Base-by-base conservation (phyloP, 92 coral and sea anemone genomes). In the Zoanthus solanderi region DNA sequence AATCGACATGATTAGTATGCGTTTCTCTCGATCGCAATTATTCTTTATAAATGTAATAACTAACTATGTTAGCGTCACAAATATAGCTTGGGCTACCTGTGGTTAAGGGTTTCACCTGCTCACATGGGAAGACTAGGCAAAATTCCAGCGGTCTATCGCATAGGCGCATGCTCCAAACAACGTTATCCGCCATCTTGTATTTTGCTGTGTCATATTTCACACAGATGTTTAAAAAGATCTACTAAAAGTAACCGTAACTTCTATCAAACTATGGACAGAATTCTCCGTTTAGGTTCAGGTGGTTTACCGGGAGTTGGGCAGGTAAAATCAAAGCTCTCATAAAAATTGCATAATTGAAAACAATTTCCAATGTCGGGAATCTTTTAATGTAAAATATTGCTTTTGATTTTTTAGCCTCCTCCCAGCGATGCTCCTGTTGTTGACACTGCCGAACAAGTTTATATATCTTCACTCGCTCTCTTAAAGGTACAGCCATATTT, bases 261-360 rank as follows among this genome's bases (percentile, higher is more conserved):
- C 54, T 61, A 7, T 48, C 18, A 37, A 52, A 73, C 11, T 57
- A 96, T 97, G 99, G 99, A 97, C 88, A 94, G 99, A 73, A 97
- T 97, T 84, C 90, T 97, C 78, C 96, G 99, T 73, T 72, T 97
- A 87, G 99, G 99, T 29, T 96, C 99, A n/a, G 99, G 99, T 34
- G 98, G 99, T 78, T 30, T 97, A 54, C 99, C 99, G 32, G 99
- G 99, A 17, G 99, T 96, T 29, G 99, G 99, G 13, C 99, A 97
- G 94, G 99, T 97, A 61, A 29, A 44, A 69, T 16, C 16, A 3
- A 7, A 0, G 13, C 46, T 23, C 15, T 30, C 0, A 18, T 3
- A 67, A 28, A 67, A 50, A 50, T 37, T 37, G 42, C 42, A 37
- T 17, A 8, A 23, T 3, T 63, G 17, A 16, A 5, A n/a, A 13